A percentile compares a stretch with the other conserved stretches of the same genome.
Evolutionary conservation across 2,888 invertebrate genomes (phyloP).

Genomic region (Leptinotarsa peninsularis): DNA sequence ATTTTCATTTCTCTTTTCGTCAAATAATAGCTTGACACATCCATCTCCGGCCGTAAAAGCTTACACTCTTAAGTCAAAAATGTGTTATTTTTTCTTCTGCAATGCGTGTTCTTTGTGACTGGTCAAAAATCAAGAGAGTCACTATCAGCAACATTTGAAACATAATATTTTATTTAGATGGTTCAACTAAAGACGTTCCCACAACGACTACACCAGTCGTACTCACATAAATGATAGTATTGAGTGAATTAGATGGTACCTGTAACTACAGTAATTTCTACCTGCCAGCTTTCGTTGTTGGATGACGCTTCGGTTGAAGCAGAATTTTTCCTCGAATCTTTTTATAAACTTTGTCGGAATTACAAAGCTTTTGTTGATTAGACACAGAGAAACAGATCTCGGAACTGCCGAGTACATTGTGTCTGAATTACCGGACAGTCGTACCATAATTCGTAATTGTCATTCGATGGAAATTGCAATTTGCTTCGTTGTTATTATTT

Average conservation of each 20-base stretch:
- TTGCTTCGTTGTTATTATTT: conserved; percentile 20
- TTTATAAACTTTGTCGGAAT: conserved; percentile 36
- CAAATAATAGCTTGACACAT: too few species aligned
- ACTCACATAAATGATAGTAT: conserved; percentile 29
- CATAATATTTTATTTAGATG: not conserved
- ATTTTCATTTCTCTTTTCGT: too few species aligned
- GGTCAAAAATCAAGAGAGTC: too few species aligned
- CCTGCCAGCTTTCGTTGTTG: conserved; percentile 37
- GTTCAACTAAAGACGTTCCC: conserved; percentile 16
- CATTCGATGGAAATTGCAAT: conserved; percentile 35
- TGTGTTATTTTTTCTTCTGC: too few species aligned
- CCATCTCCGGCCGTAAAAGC: too few species aligned
- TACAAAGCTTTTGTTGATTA: conserved; percentile 42
- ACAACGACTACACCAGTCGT: conserved; percentile 24
- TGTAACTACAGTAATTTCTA: conserved; percentile 35
- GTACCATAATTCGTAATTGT: conserved; percentile 38
- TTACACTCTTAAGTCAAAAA: too few species aligned
- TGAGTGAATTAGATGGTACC: conserved; percentile 31
- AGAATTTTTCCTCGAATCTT: conserved; percentile 36
- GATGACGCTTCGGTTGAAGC: conserved; percentile 22
- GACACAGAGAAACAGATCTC: conserved; percentile 38
- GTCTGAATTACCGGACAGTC: conserved; percentile 34
- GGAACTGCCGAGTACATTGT: conserved; percentile 34
- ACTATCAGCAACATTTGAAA: too few species aligned
- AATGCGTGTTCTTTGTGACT: too few species aligned